Evolutionary conservation across 23 tunicate genomes (phyloP).

Genomic region (Halocynthia aurantium): DNA sequence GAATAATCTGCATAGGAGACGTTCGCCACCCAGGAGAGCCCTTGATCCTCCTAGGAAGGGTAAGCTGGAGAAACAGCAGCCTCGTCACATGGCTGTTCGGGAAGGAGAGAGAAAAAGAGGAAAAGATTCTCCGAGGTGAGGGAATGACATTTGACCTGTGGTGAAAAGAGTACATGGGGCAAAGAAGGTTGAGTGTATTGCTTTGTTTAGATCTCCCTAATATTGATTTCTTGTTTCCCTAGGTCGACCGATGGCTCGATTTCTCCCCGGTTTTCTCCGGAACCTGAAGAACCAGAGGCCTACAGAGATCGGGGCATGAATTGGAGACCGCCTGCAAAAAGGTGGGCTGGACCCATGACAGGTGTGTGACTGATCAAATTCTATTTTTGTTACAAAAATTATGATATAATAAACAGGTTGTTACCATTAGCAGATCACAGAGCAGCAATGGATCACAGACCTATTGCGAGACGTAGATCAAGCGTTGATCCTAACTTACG

Average conservation of each 20-base stretch:
- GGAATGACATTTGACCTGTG: not conserved
- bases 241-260: slow-evolving; percentile 63
- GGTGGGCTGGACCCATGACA: not conserved
- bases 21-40: not conserved
- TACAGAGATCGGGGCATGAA: not conserved
- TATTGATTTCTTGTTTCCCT: not conserved
- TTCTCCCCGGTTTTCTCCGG: slow-evolving; percentile 84
- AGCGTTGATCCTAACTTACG: slow-evolving; percentile 68
- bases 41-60: not conserved
- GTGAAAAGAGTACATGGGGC: no score
- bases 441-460: not conserved
- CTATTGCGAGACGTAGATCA: slow-evolving; percentile 27
- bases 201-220: no score
- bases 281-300: slow-evolving; percentile 36
- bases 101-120: not conserved
- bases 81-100: not conserved
- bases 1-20: not conserved
- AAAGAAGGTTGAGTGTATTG: no score
- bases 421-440: not conserved
- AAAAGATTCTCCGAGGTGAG: slow-evolving; percentile 6
- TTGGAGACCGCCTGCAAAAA: slow-evolving; percentile 20
- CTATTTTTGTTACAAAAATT: not conserved
- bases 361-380: not conserved
- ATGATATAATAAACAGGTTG: not conserved
- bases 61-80: not conserved